phyloP scores from a whole-genome alignment of 1,140 invertebrate species.

The Trachymyrmex septentrionalis region DNA sequence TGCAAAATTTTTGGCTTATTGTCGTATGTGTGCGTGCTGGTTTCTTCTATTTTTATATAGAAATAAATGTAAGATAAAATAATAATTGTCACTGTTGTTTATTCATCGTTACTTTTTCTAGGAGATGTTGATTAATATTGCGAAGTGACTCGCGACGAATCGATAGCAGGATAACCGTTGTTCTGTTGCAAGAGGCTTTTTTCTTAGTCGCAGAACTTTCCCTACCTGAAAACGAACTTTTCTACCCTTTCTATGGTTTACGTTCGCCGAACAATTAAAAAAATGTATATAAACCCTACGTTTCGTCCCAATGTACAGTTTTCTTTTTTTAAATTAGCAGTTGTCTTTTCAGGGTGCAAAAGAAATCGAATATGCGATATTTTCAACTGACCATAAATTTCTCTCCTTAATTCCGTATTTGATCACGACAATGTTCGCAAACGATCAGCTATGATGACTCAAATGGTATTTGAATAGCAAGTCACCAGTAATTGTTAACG shows the following conservation, averaged over 20 bases:
- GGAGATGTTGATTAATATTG: constrained; percentile 41
- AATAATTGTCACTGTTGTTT: background rate
- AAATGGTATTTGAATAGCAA: background rate
- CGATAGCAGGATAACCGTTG: constrained; percentile 20
- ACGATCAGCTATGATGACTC: background rate
- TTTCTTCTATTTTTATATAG: background rate
- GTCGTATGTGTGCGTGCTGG: background rate
- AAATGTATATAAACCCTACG: background rate
- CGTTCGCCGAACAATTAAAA: constrained; percentile 22
- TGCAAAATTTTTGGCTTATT: background rate
- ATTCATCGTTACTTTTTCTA: background rate
- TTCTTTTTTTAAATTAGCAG: constrained; percentile 6
- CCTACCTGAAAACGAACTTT: constrained; percentile 29
- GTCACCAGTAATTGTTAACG: background rate
- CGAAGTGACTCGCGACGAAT: constrained; percentile 9
- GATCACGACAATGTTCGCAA: background rate
- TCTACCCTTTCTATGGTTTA: constrained; percentile 2
- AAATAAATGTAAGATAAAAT: constrained; percentile 27
- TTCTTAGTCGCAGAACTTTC: constrained; percentile 39
- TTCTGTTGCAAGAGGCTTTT: constrained; percentile 28
- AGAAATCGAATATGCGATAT: background rate
- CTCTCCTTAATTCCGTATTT: constrained; percentile 22
- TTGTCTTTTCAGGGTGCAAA: background rate
- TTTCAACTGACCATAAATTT: constrained; percentile 1
- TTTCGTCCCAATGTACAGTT: background rate